Base-by-base conservation (phyloP, 1,140 invertebrate genomes). In the Pantala flavescens region DNA sequence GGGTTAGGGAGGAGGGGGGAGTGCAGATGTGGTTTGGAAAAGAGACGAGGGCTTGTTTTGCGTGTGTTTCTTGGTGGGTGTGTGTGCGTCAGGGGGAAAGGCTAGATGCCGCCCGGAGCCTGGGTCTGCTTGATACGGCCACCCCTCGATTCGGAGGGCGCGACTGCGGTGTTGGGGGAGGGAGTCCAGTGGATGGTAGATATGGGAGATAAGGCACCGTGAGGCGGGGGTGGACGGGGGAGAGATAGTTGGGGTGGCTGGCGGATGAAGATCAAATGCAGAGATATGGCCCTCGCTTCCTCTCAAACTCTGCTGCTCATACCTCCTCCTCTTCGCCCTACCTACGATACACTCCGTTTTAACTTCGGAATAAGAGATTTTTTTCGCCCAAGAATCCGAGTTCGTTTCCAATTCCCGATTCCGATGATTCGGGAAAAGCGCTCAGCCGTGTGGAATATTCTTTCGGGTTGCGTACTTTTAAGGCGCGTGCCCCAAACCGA, bases 61-160 rank as follows among this genome's bases (percentile, higher is more conserved):
- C 28, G 28, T 36, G 28, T 36, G 28, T 36, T 36, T 36, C 28
- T 36, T 36, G 3, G 28, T 9, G 28, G 28, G 12, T 16, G 49
- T 63, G 49, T 1, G 3, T 63, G 12, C 49, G 49, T 63, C 3
- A 3, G 49, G 49, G 16, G 49, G n/a, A 21, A 21, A 63, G 49
- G 49, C 49, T 63, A 63, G 49, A 63, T 63, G 49, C 49, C 49
- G 49, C 49, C 49, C 49, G 49, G n/a, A 63, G 49, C 49, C 49
- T 63, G 49, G 49, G 49, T 63, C 49, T 63, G 49, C 3, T 63
- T 63, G 49, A 63, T 63, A 63, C 49, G 49, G 49, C 16, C 12
- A 3, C n/a, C 14, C 12, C 49, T 21, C 12, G 14, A 63, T 63
- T 21, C 49, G 49, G 49, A 21, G 16, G 49, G 49, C 14, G 49